These are phyloP conservation scores for Plecturocebus donacophilus DNA, from an alignment of 2,113 vertebrate species.

Conservation along the genomic window DNA sequence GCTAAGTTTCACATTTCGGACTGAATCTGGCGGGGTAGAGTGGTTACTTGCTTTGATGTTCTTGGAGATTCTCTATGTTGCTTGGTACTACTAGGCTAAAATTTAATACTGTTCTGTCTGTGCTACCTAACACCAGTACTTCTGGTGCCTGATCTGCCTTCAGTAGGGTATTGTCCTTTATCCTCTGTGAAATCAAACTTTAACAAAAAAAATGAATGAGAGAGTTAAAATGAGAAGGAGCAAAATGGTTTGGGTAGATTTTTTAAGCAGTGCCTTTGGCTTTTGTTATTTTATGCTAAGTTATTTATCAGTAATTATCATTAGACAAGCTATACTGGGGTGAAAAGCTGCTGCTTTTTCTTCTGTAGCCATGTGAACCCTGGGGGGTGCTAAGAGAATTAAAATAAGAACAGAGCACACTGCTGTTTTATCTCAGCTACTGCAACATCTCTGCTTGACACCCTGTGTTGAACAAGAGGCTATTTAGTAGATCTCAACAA, in stretches of 20 bases:
- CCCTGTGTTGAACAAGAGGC: constrained; percentile 60
- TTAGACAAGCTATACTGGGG: constrained; percentile 40
- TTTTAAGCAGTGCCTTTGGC: constrained; percentile 53
- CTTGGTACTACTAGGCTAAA: constrained; percentile 33
- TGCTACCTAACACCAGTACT: constrained; percentile 40
- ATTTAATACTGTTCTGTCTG: constrained; percentile 48
- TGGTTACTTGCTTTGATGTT: neutral
- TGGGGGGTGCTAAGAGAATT: constrained; percentile 42
- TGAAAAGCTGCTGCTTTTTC: constrained; percentile 56
- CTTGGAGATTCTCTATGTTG: neutral
- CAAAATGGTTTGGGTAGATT: neutral
- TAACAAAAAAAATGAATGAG: neutral
- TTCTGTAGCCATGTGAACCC: constrained; percentile 8
- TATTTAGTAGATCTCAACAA: constrained; percentile 50
- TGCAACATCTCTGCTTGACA: constrained; percentile 50
- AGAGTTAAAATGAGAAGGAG: constrained; percentile 51
- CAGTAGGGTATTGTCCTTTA: constrained; percentile 54
- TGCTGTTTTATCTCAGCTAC: neutral
- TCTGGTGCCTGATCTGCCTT: neutral
- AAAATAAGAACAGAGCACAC: constrained; percentile 58
- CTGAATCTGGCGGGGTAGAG: neutral
- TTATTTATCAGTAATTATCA: constrained; percentile 74
- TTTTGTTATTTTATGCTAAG: constrained; percentile 71
- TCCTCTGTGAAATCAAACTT: constrained; percentile 61
- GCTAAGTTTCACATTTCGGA: neutral